Conservation (phyloP, 2,888 invertebrate genomes). For the Phasia obesa region DNA sequence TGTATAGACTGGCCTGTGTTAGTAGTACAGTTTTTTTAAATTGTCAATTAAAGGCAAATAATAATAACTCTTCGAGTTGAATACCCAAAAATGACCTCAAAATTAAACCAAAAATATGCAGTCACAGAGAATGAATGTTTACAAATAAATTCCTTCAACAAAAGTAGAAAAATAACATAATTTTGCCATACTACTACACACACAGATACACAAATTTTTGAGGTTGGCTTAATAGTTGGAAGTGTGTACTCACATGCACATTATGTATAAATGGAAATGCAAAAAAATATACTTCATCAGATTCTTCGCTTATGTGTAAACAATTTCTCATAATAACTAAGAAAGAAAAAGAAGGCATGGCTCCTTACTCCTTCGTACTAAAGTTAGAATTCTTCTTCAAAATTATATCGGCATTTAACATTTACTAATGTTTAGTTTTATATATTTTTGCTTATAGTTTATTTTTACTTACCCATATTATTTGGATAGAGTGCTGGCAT, state of each 20-base stretch:
- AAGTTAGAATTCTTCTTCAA: constrained; percentile 42
- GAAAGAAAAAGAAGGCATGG: constrained; percentile 55
- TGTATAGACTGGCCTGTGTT: neutral
- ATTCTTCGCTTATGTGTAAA: constrained; percentile 2
- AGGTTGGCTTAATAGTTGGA: constrained; percentile 45
- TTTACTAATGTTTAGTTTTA: neutral
- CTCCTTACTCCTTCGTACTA: constrained; percentile 4
- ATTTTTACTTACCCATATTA: constrained; percentile 83
- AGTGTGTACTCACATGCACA: neutral
- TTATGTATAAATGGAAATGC: neutral
- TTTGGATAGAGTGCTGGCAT: constrained; percentile 86
- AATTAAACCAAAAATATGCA: constrained; percentile 65
- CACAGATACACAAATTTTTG: neutral
- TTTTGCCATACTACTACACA: neutral
- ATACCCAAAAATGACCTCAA: constrained; percentile 61
- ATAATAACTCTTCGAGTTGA: constrained; percentile 65
- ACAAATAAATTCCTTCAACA: constrained; percentile 46
- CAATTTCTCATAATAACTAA: constrained; percentile 43
- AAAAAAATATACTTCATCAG: constrained; percentile 42
- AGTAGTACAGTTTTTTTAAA: constrained; percentile 8
- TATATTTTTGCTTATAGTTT: neutral
- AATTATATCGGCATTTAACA: too few relatives aligned
- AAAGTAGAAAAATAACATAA: constrained; percentile 27
- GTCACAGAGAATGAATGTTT: constrained; percentile 44
- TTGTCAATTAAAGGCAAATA: constrained; percentile 68